phyloP scores from a whole-genome alignment of 2,888 invertebrate species.

The Amphipyra tragopoginis region DNA sequence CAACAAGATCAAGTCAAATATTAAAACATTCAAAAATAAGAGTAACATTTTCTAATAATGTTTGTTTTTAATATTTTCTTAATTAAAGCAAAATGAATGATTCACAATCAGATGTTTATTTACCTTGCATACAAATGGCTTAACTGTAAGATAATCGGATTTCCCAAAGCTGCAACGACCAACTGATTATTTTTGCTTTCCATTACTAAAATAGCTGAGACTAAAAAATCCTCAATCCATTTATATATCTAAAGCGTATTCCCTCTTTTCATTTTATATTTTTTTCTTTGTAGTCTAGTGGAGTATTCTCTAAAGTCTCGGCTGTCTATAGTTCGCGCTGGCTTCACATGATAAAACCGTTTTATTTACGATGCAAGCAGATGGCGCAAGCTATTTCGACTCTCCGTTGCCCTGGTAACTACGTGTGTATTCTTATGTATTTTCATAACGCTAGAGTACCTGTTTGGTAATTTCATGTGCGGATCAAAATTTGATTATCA shows the following conservation, averaged over 20 bases:
- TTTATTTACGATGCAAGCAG: conserved; percentile 55
- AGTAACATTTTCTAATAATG: too few species aligned
- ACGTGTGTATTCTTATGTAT: conserved; percentile 14
- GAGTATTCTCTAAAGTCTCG: conserved; percentile 39
- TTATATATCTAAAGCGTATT: conserved; percentile 30
- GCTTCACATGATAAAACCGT: conserved; percentile 50
- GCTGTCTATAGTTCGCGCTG: conserved; percentile 33
- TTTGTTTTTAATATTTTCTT: too few species aligned
- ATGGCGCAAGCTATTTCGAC: conserved; percentile 44
- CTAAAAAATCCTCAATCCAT: conserved; percentile 31
- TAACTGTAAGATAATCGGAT: too few species aligned
- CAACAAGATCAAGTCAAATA: too few species aligned
- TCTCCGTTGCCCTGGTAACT: conserved; percentile 31
- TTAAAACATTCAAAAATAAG: too few species aligned
- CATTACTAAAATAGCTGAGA: not conserved
- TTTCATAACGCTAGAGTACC: conserved; percentile 7
- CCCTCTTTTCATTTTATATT: conserved; percentile 15
- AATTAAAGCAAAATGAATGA: too few species aligned
- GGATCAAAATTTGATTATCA: too few species aligned
- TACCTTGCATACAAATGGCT: too few species aligned
- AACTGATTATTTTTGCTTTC: not conserved
- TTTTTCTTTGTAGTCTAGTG: conserved; percentile 36
- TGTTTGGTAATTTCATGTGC: too few species aligned
- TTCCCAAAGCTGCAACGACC: too few species aligned
- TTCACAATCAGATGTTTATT: too few species aligned